Conservation (phyloP, 1,140 invertebrate species). For the Caenorhabditis brenneri region DNA sequence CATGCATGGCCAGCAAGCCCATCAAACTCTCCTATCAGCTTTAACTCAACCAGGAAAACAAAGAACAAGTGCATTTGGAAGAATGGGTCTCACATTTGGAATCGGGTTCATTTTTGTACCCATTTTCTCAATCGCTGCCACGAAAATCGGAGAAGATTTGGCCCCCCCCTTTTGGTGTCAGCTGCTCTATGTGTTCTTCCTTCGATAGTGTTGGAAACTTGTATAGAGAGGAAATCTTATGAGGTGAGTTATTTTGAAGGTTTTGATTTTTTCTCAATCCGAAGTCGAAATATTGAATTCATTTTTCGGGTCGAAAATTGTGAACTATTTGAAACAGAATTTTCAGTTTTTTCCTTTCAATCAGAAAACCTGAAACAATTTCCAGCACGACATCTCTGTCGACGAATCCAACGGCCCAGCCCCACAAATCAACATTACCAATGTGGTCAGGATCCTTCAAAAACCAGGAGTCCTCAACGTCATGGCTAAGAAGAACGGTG, state of each 20-base stretch:
- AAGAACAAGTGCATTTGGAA: conserved; percentile 55
- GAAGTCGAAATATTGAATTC: no score
- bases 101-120: conserved; percentile 57
- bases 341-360: not conserved
- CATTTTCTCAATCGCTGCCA: conserved; percentile 48
- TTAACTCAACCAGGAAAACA: conserved; percentile 53
- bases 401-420: not conserved
- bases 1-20: conserved; percentile 58
- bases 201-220: conserved; percentile 33
- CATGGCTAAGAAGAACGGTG: conserved; percentile 52
- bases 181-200: conserved; percentile 43
- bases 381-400: conserved; percentile 13
- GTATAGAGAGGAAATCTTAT: conserved; percentile 48
- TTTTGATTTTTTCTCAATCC: no score
- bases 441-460: conserved; percentile 39
- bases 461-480: conserved; percentile 50
- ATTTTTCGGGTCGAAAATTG: no score
- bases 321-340: no score
- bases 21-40: conserved; percentile 56
- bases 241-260: conserved; percentile 32
- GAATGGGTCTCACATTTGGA: conserved; percentile 58
- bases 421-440: conserved; percentile 39
- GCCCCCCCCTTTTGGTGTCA: conserved; percentile 49
- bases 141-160: conserved; percentile 44
- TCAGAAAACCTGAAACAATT: no score